Evolutionary conservation across 2,888 invertebrate genomes (phyloP), one percentile per base, ranked within the genome.

Genomic region (Tolmerus cingulatus): DNA sequence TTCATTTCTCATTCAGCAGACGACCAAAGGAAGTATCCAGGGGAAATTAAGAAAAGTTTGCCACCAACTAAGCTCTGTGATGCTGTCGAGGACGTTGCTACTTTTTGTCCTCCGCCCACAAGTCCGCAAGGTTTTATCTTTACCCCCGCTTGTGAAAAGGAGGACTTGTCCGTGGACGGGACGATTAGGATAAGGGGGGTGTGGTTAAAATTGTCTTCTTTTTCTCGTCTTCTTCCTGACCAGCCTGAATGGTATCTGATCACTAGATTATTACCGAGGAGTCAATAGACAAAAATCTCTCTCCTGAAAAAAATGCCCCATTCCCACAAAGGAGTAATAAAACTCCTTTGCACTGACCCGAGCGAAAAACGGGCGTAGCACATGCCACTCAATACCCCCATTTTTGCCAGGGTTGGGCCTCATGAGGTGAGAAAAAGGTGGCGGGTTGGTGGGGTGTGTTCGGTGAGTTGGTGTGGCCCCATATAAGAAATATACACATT

Each of bases 41-140:
- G 27, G 78, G 43, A 78, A 79, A 79, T 79, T 79, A 46, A 51
- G 79, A 27, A 79, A 79, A 79, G 30, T 79, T 79, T 51, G 79
- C 51, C 27, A 79, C 79, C 79, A 79, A 51, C 79, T 79, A 23
- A 79, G 30, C 40, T 16, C 51, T 79, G 30, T 79, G 66, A n/a
- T 66, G 51, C 66, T 66, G 19, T 66, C 66, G 66, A 27, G 66
- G 66, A 66, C 66, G 66, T 66, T 66, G 66, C 66, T 27, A 66
- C 23, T 12, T 66, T 66, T 66, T 66, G n/a, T 66, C 66, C 27
- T 23, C 12, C 12, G 9, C 27, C 66, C 66, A 66, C 27, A 66
- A 19, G 66, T 66, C 27, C 66, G 23, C 43, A 78, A n/a, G 23
- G 78, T 51, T 79, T 79, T 46, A 46, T 46, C 19, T 43, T 43